Base-by-base conservation (phyloP, 2,888 invertebrate genomes). In the Rotaria sp. region DNA sequence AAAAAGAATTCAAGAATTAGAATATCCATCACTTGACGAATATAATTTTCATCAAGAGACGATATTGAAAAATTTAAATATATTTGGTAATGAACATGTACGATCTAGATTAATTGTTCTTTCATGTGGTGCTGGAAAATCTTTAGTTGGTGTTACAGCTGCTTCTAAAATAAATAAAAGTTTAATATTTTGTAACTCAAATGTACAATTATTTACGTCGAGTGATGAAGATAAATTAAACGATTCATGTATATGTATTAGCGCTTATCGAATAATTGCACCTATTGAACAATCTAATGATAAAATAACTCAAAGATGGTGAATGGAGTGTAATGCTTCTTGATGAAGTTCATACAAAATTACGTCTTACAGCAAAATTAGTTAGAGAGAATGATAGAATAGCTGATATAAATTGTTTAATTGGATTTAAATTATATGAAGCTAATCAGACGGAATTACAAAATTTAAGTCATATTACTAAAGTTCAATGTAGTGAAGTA, bases 261-360 rank as follows among this genome's bases (percentile, higher is more conserved):
- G 97, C 24, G 99, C 99, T 0, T 99, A 99, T 92, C 97, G 97
- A 0, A 99, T 99, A 99, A 97, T 99, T 88, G 90, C 99, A 97
- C 97, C 93, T n/a, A n/a, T n/a, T n/a, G n/a, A n/a, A n/a, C n/a
- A n/a, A n/a, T n/a, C n/a, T n/a, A n/a, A n/a, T n/a, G n/a, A n/a
- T n/a, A n/a, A n/a, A n/a, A n/a, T n/a, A n/a, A n/a, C n/a, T 99
- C 87, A 96, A 97, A 90, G 95, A 95, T 88, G 97, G 98, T 91
- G 98, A 99, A 93, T 99, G 98, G 98, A 98, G 97, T 85, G 94
- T 98, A 84, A 95, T 98, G 93, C 94, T 98, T 80, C 92, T 98
- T 24, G 98, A 98, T 94, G 97, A 99, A 92, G 99, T 99, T 88
- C 99, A 99, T 92, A 99, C 98, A 41, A 99, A 99, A 91, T 93